Evolutionary conservation across 1,140 invertebrate species (phyloP).

Genomic region (Linepithema humile): DNA sequence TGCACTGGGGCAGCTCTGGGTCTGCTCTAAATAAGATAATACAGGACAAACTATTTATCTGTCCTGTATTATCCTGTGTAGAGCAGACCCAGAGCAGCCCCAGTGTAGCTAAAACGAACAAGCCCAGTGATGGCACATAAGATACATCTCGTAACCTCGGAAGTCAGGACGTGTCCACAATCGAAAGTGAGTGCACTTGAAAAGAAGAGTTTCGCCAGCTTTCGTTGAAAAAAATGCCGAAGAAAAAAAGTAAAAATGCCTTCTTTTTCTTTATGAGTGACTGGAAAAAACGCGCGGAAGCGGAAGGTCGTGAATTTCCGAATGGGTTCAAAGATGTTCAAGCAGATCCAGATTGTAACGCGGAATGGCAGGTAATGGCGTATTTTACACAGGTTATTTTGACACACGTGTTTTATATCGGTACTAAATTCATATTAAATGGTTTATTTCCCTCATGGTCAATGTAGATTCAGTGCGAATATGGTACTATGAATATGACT

Average conservation of each 20-base stretch:
- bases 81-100: too few relatives aligned
- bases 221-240: conserved; percentile 53
- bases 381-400: neutral
- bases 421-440: neutral
- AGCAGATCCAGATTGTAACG: conserved; percentile 73
- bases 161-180: too few relatives aligned
- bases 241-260: conserved; percentile 77
- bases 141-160: too few relatives aligned
- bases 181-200: too few relatives aligned
- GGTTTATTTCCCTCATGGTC: too few relatives aligned
- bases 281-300: conserved; percentile 78
- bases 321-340: conserved; percentile 78
- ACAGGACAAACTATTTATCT: too few relatives aligned
- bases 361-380: conserved; percentile 68
- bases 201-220: neutral
- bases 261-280: conserved; percentile 83
- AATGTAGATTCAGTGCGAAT: neutral
- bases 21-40: too few relatives aligned
- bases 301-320: conserved; percentile 76
- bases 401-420: too few relatives aligned
- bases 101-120: too few relatives aligned
- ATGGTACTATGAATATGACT: neutral
- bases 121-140: too few relatives aligned
- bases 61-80: too few relatives aligned
- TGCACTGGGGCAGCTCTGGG: too few relatives aligned